Base-by-base conservation (phyloP, 2,797 vertebrate genomes). In the Lagodon rhomboides region DNA sequence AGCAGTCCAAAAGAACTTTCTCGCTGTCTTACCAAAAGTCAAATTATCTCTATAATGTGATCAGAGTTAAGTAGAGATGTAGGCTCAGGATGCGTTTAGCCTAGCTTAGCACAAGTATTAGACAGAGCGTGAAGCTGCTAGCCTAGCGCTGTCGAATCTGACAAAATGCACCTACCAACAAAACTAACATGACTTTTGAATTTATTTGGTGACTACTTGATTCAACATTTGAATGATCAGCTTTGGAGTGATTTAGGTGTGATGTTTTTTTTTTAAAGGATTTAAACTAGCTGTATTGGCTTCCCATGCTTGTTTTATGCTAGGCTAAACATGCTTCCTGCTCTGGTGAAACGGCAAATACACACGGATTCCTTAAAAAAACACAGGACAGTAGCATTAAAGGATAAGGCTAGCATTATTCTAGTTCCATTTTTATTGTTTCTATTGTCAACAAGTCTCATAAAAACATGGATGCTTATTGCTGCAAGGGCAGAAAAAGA, bases 331-430 rank as follows among this genome's bases (percentile, higher is more conserved):
- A 46, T 13, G 44, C 17, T 34, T 76, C 41, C 20, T 12, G 3
- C 11, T 64, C 54, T 60, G 50, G 38, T 47, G 23, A 30, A 65
- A 82, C 20, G 47, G 25, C 56, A 83, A 71, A 73, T 54, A 25
- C 43, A n/a, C n/a, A 62, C 12, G 44, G 4, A 34, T 69, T 79
- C 66, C 51, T 68, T 17, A 85, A 46, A 34, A 85, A 46, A 73
- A 61, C 17, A 59, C 44, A 55, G 12, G 41, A 47, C 15, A 61
- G 13, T 34, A 25, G 13, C 11, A 51, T 65, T 43, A 43, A 77
- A 85, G 60, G 65, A 69, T 20, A 64, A 69, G 68, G 68, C 71
- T 54, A 62, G 43, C 15, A 27, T 61, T 76, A 55, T 71, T 66
- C 17, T 4, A 41, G 60, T 30, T 17, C 34, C 34, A 34, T 9